Percentiles rank a stretch among this genome's conserved stretches.
Conservation (phyloP, 2,797 vertebrate genomes). For the Rhinogobio ventralis region DNA sequence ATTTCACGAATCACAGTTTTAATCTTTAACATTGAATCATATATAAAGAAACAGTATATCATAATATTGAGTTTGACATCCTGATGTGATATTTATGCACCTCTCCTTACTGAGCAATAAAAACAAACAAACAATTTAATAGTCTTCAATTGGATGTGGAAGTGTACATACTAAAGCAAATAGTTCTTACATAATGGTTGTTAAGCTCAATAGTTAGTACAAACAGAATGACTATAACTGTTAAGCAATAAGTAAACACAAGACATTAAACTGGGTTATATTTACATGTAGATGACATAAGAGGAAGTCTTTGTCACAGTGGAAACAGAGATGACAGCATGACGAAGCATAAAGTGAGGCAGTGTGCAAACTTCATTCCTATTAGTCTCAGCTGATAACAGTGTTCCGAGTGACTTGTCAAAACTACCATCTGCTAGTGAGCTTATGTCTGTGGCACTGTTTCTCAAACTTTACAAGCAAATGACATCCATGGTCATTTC, state of each 20-base stretch:
- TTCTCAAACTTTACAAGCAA: neutral
- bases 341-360: conserved; percentile 5
- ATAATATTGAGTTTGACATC: neutral
- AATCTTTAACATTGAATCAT: neutral
- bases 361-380: neutral
- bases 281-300: conserved; percentile 17
- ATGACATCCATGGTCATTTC: neutral
- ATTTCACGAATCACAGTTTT: neutral
- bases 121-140: too few relatives aligned
- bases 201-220: neutral
- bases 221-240: conserved; percentile 5
- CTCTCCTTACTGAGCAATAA: neutral
- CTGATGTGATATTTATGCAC: neutral
- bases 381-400: neutral
- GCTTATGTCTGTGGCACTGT: neutral
- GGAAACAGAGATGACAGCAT: conserved; percentile 21
- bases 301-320: conserved; percentile 23
- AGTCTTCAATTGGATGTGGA: neutral
- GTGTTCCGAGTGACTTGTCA: neutral
- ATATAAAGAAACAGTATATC: neutral
- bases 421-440: neutral
- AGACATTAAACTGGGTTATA: neutral
- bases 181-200: conserved; percentile 7
- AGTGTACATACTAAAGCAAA: neutral
- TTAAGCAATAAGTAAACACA: conserved; percentile 3